phyloP scores from a whole-genome alignment of 2,113 vertebrate species.

The Melanostigma gelatinosum region DNA sequence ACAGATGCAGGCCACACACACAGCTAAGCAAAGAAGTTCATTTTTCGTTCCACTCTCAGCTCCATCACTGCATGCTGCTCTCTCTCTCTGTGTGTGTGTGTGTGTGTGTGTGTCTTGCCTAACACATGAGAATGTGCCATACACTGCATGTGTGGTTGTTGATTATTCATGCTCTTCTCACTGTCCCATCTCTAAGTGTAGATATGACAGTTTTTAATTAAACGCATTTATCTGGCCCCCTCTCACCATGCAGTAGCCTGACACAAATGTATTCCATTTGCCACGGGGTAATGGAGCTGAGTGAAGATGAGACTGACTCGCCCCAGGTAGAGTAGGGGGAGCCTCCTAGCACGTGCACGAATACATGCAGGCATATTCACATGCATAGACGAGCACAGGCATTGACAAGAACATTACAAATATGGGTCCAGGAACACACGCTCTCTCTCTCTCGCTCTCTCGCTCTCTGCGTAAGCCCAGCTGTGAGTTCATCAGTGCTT shows the following conservation, averaged over 20 bases:
- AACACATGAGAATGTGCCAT: constrained; percentile 14
- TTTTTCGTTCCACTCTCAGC: constrained; percentile 21
- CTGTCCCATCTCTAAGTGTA: constrained; percentile 79
- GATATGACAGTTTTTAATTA: constrained; percentile 87
- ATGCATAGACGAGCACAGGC: constrained; percentile 26
- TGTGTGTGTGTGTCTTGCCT: constrained; percentile 13
- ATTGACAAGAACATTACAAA: constrained; percentile 30
- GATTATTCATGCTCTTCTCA: constrained; percentile 77
- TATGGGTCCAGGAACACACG: constrained; percentile 5
- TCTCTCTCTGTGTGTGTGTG: constrained; percentile 16
- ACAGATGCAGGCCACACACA: background rate
- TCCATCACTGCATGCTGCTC: constrained; percentile 1
- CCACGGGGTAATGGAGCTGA: constrained; percentile 80
- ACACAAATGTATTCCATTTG: constrained; percentile 85
- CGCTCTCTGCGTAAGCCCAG: constrained; percentile 19
- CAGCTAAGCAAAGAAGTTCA: constrained; percentile 19
- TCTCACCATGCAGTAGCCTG: constrained; percentile 67
- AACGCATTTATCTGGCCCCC: constrained; percentile 84
- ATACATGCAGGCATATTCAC: constrained; percentile 31
- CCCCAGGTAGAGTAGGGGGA: constrained; percentile 56
- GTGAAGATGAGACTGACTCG: constrained; percentile 61
- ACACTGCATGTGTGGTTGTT: constrained; percentile 67
- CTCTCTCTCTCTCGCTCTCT: constrained; percentile 1
- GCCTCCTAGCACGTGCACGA: constrained; percentile 45
- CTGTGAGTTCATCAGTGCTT: constrained; percentile 43